Conservation (phyloP, 2,797 vertebrate species). For the Coreius guichenoti region DNA sequence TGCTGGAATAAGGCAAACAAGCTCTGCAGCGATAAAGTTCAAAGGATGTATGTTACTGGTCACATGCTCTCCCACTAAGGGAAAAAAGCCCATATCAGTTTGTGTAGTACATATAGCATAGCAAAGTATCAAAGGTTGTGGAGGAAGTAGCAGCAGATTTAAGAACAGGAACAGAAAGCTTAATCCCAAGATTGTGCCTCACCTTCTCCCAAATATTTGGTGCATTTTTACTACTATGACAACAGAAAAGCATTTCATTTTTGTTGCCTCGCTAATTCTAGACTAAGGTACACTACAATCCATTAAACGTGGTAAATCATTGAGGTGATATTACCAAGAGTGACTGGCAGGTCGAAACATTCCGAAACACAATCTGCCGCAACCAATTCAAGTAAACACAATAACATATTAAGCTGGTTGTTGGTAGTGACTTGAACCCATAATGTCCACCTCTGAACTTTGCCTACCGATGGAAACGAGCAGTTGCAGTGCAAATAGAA, state of each 20-base stretch:
- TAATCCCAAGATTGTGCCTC: conserved; percentile 30
- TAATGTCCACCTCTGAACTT: neutral
- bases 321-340: neutral
- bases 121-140: conserved; percentile 9
- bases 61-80: neutral
- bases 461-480: neutral
- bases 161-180: conserved; percentile 36
- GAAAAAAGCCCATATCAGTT: neutral
- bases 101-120: conserved; percentile 21
- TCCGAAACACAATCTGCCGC: neutral
- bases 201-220: conserved; percentile 26
- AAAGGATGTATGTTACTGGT: neutral
- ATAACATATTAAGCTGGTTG: conserved; percentile 15
- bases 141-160: conserved; percentile 30
- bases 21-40: conserved; percentile 12
- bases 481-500: conserved; percentile 10
- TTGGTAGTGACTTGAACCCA: neutral
- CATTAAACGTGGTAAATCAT: conserved; percentile 4
- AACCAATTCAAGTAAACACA: conserved; percentile 22
- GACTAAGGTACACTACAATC: neutral
- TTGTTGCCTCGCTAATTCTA: neutral
- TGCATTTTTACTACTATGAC: conserved; percentile 14
- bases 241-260: neutral
- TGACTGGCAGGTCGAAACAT: conserved; percentile 2
- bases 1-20: conserved; percentile 45